Percentiles rank a stretch among this genome's conserved stretches.
Conservation (phyloP, 2,113 vertebrate genomes). For the Tachysurus fulvidraco region DNA sequence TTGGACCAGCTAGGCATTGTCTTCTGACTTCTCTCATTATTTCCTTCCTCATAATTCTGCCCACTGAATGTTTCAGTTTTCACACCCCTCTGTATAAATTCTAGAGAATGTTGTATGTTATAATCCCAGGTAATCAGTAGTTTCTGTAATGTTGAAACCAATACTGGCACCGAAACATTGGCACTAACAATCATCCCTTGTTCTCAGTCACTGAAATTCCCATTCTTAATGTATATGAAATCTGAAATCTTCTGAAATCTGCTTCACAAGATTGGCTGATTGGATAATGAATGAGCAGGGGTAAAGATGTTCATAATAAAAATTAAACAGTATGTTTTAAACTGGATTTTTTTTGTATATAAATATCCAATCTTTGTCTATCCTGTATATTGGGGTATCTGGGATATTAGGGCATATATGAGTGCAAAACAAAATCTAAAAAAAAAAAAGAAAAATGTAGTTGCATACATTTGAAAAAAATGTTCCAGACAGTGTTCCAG, state of each 20-base stretch:
- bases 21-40: neutral
- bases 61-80: neutral
- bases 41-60: neutral
- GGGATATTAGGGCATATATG: neutral
- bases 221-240: neutral
- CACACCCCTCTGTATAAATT: neutral
- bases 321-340: neutral
- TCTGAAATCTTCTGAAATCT: neutral
- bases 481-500: neutral
- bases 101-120: neutral
- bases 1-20: neutral
- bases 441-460: neutral
- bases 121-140: neutral
- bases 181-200: neutral
- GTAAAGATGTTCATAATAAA: neutral
- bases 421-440: neutral
- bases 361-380: neutral
- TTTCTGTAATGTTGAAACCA: neutral
- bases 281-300: neutral
- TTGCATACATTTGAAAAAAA: neutral
- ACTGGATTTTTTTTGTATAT: neutral
- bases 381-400: too few species aligned
- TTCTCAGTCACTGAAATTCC: neutral
- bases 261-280: neutral
- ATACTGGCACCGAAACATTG: neutral